Base-by-base conservation (phyloP, 2,113 vertebrate genomes). In the Aegotheles bennettii region DNA sequence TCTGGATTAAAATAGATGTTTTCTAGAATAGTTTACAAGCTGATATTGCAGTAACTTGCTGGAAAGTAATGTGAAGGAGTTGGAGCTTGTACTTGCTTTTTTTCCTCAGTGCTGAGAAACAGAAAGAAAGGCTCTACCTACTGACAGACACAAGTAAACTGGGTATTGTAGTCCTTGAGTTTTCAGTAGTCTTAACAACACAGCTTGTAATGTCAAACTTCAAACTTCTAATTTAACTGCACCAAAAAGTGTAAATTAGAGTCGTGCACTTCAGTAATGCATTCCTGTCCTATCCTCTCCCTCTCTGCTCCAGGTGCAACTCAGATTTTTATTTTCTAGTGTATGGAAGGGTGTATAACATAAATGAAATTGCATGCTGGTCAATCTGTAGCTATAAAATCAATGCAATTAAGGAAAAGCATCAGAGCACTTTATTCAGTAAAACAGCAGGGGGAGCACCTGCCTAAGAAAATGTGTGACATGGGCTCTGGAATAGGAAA, bases 361-460 rank as follows among this genome's bases (percentile, higher is more conserved):
- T 20, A 40, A 11, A 3, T 24, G 28, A 61, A 33, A 20, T 5
- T 19, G 25, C 33, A 29, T 9, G 1, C 26, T 23, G 6, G 40
- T 50, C 31, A 3, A 3, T 42, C 31, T 9, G 21, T 23, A 33
- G 11, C 16, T 28, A 6, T 25, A 25, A 53, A 71, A 54, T 35
- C 10, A 18, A 10, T 15, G 33, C 13, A 16, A 36, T 26, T 18
- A 11, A 40, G 24, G 36, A 18, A 40, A 51, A 40, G 1, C 4
- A 3, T 10, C 2, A 31, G 36, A 20, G 21, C 2, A 0, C 16
- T 76, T 91, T 11, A 0, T 13, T 17, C 3, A 16, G 4, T 20
- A 9, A 3, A 40, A 9, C 96, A 63, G 74, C n/a, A 93, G 96
- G 19, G 57, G 83, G 56, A 76, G 84, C 47, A 21, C 33, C 78